Conservation (phyloP, 2,113 vertebrate species). For the Chascanopsetta lugubris region DNA sequence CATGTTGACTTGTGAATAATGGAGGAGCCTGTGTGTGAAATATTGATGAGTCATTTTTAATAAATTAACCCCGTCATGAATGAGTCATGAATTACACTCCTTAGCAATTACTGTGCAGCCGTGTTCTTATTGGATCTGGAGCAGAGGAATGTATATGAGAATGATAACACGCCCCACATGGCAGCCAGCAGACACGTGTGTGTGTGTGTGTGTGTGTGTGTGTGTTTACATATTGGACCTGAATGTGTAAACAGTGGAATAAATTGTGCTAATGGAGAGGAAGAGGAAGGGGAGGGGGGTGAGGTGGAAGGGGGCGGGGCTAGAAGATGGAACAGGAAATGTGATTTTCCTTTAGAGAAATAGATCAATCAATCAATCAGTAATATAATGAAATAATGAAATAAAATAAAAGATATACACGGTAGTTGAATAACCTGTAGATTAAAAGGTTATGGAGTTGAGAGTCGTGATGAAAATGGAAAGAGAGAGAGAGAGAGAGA, state of each 20-base stretch:
- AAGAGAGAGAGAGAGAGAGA: no score
- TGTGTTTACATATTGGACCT: slow-evolving; percentile 8
- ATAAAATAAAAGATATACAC: no score
- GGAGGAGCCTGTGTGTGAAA: slow-evolving; percentile 72
- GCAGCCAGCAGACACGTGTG: slow-evolving; percentile 4
- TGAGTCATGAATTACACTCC: slow-evolving; percentile 75
- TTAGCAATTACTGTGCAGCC: slow-evolving; percentile 68
- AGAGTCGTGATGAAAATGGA: no score
- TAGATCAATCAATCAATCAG: slow-evolving; percentile 15
- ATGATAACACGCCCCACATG: slow-evolving; percentile 53
- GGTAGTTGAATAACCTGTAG: no score
- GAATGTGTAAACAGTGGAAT: slow-evolving; percentile 44
- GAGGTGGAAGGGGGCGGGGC: slow-evolving; percentile 9
- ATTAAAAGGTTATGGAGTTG: no score
- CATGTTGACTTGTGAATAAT: slow-evolving; percentile 75
- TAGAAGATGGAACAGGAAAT: neutral
- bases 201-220: slow-evolving; percentile 6
- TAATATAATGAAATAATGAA: slow-evolving; percentile 7
- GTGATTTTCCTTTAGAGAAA: slow-evolving; percentile 16
- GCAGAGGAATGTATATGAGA: slow-evolving; percentile 52
- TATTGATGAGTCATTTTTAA: slow-evolving; percentile 77
- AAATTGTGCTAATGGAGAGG: slow-evolving; percentile 36
- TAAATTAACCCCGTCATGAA: slow-evolving; percentile 78
- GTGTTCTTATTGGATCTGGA: slow-evolving; percentile 59
- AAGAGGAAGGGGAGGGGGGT: slow-evolving; percentile 10